Conservation (phyloP, 2,113 vertebrate genomes). For the Dicerorhinus sumatrensis region DNA sequence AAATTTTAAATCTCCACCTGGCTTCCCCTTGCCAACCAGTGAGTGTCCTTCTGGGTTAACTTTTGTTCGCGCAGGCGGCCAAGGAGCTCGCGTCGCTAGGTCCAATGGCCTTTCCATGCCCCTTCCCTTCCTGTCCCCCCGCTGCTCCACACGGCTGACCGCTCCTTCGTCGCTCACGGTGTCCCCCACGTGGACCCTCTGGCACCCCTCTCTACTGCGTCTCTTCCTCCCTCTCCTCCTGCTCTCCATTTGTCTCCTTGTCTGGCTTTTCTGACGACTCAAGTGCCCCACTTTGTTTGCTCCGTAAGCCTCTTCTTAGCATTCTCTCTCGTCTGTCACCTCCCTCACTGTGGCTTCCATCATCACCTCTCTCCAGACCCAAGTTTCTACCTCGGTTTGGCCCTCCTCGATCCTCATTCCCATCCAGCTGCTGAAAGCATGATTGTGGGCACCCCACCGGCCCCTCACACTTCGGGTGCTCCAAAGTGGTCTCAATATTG, state of each 20-base stretch:
- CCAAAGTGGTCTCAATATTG: background rate
- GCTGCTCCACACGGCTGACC: background rate
- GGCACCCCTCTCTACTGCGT: background rate
- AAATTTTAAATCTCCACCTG: slow-evolving; percentile 70
- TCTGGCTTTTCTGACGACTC: background rate
- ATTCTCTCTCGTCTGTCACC: background rate
- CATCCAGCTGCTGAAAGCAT: background rate
- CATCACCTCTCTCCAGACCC: background rate
- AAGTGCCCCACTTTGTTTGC: background rate
- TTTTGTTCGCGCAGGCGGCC: background rate
- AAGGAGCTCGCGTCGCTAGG: slow-evolving; percentile 10
- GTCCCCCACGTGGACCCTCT: background rate
- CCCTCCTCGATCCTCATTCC: background rate
- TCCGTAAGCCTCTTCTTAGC: background rate
- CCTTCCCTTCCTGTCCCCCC: background rate
- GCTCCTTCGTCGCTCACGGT: background rate
- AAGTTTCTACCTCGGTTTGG: background rate
- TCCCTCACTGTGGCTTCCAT: background rate
- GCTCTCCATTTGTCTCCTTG: background rate
- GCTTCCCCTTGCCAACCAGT: slow-evolving; percentile 60
- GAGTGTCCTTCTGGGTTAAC: slow-evolving; percentile 69
- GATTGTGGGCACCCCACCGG: background rate
- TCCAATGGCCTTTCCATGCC: background rate
- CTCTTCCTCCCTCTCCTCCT: background rate
- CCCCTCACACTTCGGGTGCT: background rate